phyloP scores from a whole-genome alignment of 2,888 invertebrate species.

The Eudemis profundana region DNA sequence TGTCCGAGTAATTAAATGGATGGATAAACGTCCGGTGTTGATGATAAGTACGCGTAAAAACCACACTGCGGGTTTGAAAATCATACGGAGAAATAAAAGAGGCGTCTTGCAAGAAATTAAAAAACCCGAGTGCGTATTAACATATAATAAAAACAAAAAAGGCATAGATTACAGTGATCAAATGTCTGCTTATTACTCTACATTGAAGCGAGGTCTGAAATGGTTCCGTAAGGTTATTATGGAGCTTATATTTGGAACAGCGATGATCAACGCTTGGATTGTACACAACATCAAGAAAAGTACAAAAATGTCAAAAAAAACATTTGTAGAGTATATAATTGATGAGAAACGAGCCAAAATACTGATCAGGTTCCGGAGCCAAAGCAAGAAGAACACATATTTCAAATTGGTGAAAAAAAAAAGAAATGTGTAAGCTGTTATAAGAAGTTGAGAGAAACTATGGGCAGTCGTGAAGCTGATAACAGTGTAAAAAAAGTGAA shows the following conservation, averaged over 20 bases:
- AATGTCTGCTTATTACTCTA: constrained; percentile 48
- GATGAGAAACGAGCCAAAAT: neutral
- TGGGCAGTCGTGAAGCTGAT: constrained; percentile 5
- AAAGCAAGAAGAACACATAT: neutral
- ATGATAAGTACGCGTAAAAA: constrained; percentile 45
- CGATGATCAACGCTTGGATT: constrained; percentile 45
- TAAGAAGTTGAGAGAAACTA: neutral
- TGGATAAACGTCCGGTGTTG: constrained; percentile 43
- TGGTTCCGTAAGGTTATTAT: constrained; percentile 49
- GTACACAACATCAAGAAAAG: constrained; percentile 28
- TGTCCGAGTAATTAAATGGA: constrained; percentile 48
- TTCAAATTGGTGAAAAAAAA: constrained; percentile 5
- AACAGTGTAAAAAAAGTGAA: constrained; percentile 1
- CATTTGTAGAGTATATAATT: neutral
- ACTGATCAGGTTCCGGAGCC: neutral
- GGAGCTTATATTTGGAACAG: constrained; percentile 48
- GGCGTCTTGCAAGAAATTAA: constrained; percentile 1
- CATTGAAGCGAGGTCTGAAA: constrained; percentile 46
- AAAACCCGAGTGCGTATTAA: constrained; percentile 32
- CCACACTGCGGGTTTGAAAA: constrained; percentile 33
- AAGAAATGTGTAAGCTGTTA: constrained; percentile 1
- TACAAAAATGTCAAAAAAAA: constrained; percentile 7
- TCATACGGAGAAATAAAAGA: constrained; percentile 40
- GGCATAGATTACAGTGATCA: constrained; percentile 47
- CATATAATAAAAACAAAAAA: constrained; percentile 48